These are phyloP conservation scores for Myrmecophaga tridactyla DNA, from an alignment of 2,113 vertebrate species.

Conservation along the genomic window DNA sequence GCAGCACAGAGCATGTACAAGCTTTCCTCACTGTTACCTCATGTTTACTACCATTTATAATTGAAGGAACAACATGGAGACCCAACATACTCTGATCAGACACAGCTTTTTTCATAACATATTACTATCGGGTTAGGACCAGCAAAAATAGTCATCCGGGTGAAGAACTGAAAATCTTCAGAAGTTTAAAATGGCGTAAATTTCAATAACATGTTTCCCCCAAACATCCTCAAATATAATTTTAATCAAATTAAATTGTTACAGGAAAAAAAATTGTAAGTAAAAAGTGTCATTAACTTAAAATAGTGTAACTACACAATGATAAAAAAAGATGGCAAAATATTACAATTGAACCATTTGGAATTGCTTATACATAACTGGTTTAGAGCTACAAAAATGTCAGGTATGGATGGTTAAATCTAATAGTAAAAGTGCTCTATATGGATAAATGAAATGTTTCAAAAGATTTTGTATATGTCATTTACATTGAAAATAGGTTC, in stretches of 20 bases:
- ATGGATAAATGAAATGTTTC: not conserved
- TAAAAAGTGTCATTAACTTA: not conserved
- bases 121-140: too few species aligned
- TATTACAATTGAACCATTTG: not conserved
- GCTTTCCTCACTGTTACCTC: not conserved
- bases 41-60: too few species aligned
- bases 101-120: not conserved
- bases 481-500: not conserved
- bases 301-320: not conserved
- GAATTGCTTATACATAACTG: not conserved
- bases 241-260: not conserved
- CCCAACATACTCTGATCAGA: not conserved
- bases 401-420: not conserved
- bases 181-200: not conserved
- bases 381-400: not conserved
- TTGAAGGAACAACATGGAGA: not conserved
- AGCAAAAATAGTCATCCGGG: not conserved
- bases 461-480: not conserved
- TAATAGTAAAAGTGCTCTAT: not conserved
- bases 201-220: not conserved
- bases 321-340: not conserved
- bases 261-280: not conserved
- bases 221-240: not conserved
- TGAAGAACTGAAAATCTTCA: not conserved
- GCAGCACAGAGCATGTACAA: accelerated